Conservation (phyloP, 2,113 vertebrate genomes). For the Grammomys dolichurus region DNA sequence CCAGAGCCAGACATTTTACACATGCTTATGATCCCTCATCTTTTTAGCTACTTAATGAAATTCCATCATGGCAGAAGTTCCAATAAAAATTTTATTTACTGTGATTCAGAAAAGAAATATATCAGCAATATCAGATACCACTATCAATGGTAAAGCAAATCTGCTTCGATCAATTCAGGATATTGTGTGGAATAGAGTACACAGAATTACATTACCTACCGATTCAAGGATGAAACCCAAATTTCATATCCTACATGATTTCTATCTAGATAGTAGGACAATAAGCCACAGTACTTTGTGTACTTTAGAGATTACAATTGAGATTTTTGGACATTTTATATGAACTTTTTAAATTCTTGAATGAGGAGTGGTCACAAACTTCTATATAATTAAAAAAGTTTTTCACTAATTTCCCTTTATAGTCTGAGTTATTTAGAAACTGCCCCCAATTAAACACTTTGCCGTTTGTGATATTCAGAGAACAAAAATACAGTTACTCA, state of each 20-base stretch:
- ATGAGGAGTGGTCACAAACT: not conserved
- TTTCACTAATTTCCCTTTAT: conserved; percentile 50
- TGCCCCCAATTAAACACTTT: conserved; percentile 25
- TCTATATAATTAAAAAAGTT: conserved; percentile 41
- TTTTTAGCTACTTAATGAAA: conserved; percentile 76
- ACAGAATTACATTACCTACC: conserved; percentile 73
- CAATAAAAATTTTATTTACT: conserved; percentile 70
- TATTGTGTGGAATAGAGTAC: conserved; percentile 73
- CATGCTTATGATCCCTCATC: conserved; percentile 41
- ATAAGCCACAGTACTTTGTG: conserved; percentile 52
- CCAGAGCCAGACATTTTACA: conserved; percentile 49
- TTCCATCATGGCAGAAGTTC: conserved; percentile 59
- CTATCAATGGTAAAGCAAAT: conserved; percentile 72
- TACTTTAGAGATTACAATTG: conserved; percentile 38
- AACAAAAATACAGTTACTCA: not conserved
- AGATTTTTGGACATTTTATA: conserved; percentile 64
- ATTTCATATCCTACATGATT: conserved; percentile 79
- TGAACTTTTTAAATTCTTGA: conserved; percentile 47
- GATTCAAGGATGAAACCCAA: conserved; percentile 71
- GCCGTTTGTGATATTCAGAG: conserved; percentile 3
- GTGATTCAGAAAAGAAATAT: conserved; percentile 64
- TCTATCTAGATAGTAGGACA: conserved; percentile 55
- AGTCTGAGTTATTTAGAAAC: conserved; percentile 55
- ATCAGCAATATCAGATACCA: conserved; percentile 63
- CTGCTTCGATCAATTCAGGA: conserved; percentile 74